These are phyloP conservation scores for Seira ritae DNA, from an alignment of 2,888 invertebrate genomes.

Conservation along the genomic window DNA sequence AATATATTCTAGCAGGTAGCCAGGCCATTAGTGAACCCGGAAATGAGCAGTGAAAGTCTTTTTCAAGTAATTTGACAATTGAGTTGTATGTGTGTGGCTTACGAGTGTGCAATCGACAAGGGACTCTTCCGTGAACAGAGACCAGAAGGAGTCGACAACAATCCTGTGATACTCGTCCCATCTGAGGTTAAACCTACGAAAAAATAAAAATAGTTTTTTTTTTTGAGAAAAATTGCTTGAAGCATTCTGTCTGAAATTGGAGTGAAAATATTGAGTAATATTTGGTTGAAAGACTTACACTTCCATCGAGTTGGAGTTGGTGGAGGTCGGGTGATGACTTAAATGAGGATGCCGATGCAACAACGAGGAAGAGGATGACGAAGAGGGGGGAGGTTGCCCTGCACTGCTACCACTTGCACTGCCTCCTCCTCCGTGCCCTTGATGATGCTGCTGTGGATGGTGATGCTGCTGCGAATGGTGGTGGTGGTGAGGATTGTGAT, in stretches of 20 bases:
- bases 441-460: constrained; percentile 38
- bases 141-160: constrained; percentile 72
- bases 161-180: constrained; percentile 72
- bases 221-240: too few species aligned
- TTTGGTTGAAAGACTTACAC: too few species aligned
- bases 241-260: too few species aligned
- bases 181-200: constrained; percentile 59
- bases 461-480: constrained; percentile 5
- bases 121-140: constrained; percentile 70
- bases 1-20: background rate
- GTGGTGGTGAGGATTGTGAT: background rate
- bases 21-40: background rate
- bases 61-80: too few species aligned
- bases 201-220: too few species aligned
- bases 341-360: background rate
- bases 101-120: constrained; percentile 73
- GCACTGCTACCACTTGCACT: too few species aligned
- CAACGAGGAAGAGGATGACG: constrained; percentile 20
- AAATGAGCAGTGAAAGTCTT: background rate
- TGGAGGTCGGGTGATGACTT: constrained; percentile 16
- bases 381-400: background rate
- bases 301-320: constrained; percentile 19
- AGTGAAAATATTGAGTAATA: too few species aligned
- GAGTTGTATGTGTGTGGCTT: too few species aligned
- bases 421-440: constrained; percentile 37